Conservation (phyloP, 2,888 invertebrate genomes). For the Chaetogeoica ovagalla region DNA sequence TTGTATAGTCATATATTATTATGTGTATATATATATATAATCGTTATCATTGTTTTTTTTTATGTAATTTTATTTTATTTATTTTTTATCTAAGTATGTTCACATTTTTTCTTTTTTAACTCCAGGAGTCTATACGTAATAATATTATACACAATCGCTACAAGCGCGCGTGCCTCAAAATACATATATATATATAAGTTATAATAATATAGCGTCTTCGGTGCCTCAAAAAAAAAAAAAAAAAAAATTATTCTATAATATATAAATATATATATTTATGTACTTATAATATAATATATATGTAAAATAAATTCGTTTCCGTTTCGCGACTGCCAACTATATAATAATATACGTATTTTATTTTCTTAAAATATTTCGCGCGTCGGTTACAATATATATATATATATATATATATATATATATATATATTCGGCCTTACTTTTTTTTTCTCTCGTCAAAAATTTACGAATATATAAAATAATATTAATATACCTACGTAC, state of each 20-base stretch:
- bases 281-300: not conserved
- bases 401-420: not conserved
- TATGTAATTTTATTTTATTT: not conserved
- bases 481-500: too few species aligned
- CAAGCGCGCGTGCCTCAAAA: not conserved
- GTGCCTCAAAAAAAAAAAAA: constrained; percentile 1
- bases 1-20: too few species aligned
- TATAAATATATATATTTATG: too few species aligned
- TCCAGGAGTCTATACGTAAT: not conserved
- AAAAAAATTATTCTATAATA: not conserved
- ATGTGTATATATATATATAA: constrained; percentile 16
- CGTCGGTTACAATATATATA: not conserved
- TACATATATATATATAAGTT: too few species aligned
- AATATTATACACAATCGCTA: not conserved
- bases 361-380: constrained; percentile 4
- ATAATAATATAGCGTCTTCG: not conserved
- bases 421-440: not conserved
- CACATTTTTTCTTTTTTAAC: not conserved
- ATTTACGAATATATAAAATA: not conserved
- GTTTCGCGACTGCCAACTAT: constrained; percentile 29
- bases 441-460: not conserved
- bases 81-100: not conserved
- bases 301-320: not conserved
- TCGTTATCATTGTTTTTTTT: too few species aligned
- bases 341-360: constrained; percentile 5